Conservation (phyloP, 35 echinoderm and acorn worm genomes). For the Diadema setosum region DNA sequence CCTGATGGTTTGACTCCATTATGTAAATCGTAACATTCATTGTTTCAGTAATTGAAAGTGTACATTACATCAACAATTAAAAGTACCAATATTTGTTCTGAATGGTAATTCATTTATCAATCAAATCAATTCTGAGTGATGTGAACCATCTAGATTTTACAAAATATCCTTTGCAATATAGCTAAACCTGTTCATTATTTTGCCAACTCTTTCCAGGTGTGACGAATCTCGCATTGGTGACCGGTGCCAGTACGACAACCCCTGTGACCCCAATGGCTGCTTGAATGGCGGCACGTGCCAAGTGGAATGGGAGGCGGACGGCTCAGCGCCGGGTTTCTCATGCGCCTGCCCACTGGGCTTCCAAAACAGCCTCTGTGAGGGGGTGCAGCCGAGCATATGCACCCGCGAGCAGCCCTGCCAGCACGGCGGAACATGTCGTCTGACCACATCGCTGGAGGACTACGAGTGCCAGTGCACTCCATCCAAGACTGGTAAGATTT, state of each 20-base stretch:
- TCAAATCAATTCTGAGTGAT: background rate
- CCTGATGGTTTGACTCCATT: no score
- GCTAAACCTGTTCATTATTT: background rate
- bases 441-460: background rate
- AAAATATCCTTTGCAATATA: background rate
- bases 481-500: conserved; percentile 34
- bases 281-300: background rate
- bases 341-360: conserved; percentile 11
- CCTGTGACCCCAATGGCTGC: background rate
- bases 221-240: background rate
- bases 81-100: no score
- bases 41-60: no score
- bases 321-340: background rate
- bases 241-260: conserved; percentile 4
- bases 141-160: background rate
- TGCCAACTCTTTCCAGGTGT: conserved; percentile 8
- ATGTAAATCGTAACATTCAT: no score
- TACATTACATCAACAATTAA: no score
- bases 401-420: background rate
- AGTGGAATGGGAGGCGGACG: background rate
- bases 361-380: conserved; percentile 23
- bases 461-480: conserved; percentile 30
- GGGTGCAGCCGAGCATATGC: background rate
- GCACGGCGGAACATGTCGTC: background rate
- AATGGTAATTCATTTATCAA: background rate